Conservation (phyloP, 2,888 invertebrate genomes). For the Cryptophagus acutangulus region DNA sequence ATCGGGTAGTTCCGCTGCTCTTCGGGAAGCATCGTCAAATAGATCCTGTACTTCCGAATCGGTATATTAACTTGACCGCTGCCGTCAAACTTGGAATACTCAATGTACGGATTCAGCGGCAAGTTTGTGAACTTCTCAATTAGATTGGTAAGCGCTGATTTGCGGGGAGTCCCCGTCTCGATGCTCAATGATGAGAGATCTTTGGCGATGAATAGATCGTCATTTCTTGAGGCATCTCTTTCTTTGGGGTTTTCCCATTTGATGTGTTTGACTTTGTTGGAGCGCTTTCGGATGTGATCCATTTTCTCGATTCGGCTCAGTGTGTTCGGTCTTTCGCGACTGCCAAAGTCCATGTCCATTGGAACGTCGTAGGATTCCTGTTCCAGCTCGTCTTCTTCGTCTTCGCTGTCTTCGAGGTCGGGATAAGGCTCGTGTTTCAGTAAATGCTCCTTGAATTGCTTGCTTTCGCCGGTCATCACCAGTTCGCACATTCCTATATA, state of each 20-base stretch:
- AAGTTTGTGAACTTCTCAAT: slow-evolving; percentile 70
- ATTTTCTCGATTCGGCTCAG: slow-evolving; percentile 78
- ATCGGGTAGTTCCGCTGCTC: slow-evolving; percentile 80
- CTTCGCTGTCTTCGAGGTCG: slow-evolving; percentile 71
- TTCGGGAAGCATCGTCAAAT: slow-evolving; percentile 79
- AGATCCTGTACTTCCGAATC: slow-evolving; percentile 83
- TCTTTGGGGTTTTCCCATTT: slow-evolving; percentile 63
- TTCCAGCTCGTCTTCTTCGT: slow-evolving; percentile 58
- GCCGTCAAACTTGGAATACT: slow-evolving; percentile 90
- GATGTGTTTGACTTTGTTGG: slow-evolving; percentile 69
- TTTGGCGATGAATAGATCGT: slow-evolving; percentile 56
- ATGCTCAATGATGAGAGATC: slow-evolving; percentile 37
- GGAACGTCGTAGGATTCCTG: slow-evolving; percentile 74
- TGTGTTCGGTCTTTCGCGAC: slow-evolving; percentile 72
- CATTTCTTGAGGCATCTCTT: slow-evolving; percentile 50
- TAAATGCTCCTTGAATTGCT: slow-evolving; percentile 50
- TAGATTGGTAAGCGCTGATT: slow-evolving; percentile 69
- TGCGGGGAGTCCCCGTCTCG: slow-evolving; percentile 28
- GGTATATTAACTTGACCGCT: slow-evolving; percentile 73
- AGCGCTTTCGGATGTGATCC: slow-evolving; percentile 77
- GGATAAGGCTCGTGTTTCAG: slow-evolving; percentile 60
- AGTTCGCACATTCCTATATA: slow-evolving; percentile 77
- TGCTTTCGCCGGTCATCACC: slow-evolving; percentile 81
- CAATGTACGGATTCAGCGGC: slow-evolving; percentile 81
- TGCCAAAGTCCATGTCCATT: slow-evolving; percentile 58